Base-by-base conservation (phyloP, 2,113 vertebrate genomes). In the Zosterops japonicus region DNA sequence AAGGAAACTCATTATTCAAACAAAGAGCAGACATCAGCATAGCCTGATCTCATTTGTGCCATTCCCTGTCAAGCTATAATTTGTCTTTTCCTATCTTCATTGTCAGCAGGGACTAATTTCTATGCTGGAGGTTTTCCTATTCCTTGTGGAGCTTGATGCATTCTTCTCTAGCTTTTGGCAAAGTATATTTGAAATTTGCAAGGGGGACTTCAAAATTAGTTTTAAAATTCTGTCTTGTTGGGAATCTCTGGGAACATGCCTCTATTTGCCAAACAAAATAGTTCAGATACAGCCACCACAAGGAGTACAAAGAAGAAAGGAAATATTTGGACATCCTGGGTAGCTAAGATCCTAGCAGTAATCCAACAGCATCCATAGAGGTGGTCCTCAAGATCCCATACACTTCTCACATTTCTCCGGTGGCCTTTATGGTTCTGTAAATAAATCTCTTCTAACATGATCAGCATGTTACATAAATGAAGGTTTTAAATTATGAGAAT, bases 61-160 rank as follows among this genome's bases (percentile, higher is more conserved):
- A 71, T 93, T 94, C 41, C 5, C 57, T 68, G 70, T 82, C 79
- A 94, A 94, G 55, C 61, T 87, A 29, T 94, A 96, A 94, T 89
- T 86, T 80, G 16, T 87, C 64, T 94, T 72, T 94, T 65, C 63
- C 71, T 80, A 60, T 67, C 57, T 92, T 55, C 57, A 35, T 69
- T 93, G 69, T 91, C 93, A 94, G 56, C 65, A 82, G 70, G 49
- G n/a, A 53, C 61, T 91, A 75, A 90, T 90, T 90, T 92, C 55
- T 77, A 8, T 90, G 76, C 85, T 92, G 63, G 50, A 61, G 35
- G 19, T 49, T 76, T 94, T 87, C 24, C 19, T 83, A 27, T 55
- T 92, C 33, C 42, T 86, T 70, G 42, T 70, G 88, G 55, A 90
- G 12, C 42, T 47, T 24, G 42, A 50, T 77, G 50, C 4, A 77